Evolutionary conservation across 2,113 vertebrate species (phyloP).

Genomic region (Coreoperca whiteheadi): DNA sequence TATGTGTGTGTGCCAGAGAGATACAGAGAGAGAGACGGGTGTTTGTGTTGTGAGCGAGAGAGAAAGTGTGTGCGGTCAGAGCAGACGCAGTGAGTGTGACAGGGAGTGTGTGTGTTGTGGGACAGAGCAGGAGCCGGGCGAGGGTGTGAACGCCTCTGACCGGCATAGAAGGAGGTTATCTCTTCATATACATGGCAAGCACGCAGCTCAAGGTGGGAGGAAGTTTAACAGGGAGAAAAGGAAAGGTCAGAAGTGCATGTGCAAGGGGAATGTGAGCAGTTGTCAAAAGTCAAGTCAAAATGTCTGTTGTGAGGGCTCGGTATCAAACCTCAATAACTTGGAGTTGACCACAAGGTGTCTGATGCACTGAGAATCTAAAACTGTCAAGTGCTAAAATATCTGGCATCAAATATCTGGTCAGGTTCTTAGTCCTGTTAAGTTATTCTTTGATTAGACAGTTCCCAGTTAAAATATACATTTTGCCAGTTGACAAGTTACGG

Average conservation of each 20-base stretch:
- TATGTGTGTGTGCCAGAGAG: slow-evolving; percentile 19
- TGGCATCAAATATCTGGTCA: neutral
- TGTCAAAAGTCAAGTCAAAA: neutral
- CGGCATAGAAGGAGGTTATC: slow-evolving; percentile 15
- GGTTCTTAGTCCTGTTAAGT: neutral
- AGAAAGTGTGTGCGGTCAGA: slow-evolving; percentile 7
- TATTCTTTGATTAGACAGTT: too few species aligned
- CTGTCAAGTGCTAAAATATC: neutral
- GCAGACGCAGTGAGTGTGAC: neutral
- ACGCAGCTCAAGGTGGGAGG: slow-evolving; percentile 38
- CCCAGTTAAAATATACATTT: too few species aligned
- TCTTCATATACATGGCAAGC: slow-evolving; percentile 32
- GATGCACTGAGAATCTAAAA: neutral
- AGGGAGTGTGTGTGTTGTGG: slow-evolving; percentile 1
- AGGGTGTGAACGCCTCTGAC: slow-evolving; percentile 15
- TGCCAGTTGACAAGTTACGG: too few species aligned
- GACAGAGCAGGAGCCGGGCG: neutral
- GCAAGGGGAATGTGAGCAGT: slow-evolving; percentile 38
- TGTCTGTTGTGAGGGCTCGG: too few species aligned
- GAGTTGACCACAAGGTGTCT: neutral
- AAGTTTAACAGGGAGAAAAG: slow-evolving; percentile 50
- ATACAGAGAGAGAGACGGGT: neutral
- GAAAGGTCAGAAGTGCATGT: slow-evolving; percentile 42
- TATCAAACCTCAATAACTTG: neutral
- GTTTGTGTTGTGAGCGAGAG: slow-evolving; percentile 40